These are phyloP conservation scores for Limnothrissa miodon DNA, from an alignment of 2,113 vertebrate genomes.

Conservation along the genomic window DNA sequence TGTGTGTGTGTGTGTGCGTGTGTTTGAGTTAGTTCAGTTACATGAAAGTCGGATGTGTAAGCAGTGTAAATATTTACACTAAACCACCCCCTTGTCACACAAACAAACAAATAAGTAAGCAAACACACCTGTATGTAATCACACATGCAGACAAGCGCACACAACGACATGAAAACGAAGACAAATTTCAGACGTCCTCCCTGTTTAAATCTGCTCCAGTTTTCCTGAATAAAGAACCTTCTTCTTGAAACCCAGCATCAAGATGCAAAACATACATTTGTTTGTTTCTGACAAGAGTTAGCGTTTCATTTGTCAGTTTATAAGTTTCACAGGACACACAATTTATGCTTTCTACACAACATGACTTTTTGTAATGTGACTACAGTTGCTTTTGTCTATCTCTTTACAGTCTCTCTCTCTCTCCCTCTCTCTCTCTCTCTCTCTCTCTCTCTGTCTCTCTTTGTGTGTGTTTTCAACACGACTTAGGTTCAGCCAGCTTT, in stretches of 20 bases:
- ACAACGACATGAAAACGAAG: background rate
- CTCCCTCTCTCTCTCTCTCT: too few relatives aligned
- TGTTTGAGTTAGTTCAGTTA: background rate
- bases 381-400: too few relatives aligned
- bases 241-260: background rate
- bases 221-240: background rate
- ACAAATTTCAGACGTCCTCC: background rate
- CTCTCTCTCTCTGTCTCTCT: too few relatives aligned
- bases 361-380: too few relatives aligned
- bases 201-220: background rate
- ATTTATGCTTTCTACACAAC: background rate
- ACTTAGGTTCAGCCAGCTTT: background rate
- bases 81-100: background rate
- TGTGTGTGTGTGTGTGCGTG: constrained; percentile 17
- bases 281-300: background rate
- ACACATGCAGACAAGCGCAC: background rate
- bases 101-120: background rate
- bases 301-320: background rate
- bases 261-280: background rate
- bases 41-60: background rate
- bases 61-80: background rate
- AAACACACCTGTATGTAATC: background rate
- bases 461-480: too few relatives aligned
- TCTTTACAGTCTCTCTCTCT: too few relatives aligned
- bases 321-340: background rate